Conservation (phyloP, 2,888 invertebrate species). For the Dione juno region DNA sequence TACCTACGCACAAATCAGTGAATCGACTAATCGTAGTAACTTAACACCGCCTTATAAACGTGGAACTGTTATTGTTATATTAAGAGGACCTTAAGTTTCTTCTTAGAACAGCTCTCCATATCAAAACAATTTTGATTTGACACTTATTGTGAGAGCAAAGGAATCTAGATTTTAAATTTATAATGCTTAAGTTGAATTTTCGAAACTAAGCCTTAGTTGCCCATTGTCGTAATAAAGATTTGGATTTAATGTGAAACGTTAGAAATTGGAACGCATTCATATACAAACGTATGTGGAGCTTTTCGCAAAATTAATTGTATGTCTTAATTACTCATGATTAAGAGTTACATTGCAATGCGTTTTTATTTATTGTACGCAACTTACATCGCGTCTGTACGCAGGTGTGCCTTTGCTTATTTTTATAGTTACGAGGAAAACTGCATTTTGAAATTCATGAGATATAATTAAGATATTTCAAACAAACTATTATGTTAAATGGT, state of each 20-base stretch:
- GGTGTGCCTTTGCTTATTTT: constrained; percentile 7
- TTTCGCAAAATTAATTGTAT: constrained; percentile 15
- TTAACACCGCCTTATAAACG: constrained; percentile 64
- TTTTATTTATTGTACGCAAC: background rate
- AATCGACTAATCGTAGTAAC: constrained; percentile 64
- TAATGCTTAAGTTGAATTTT: background rate
- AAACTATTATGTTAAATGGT: background rate
- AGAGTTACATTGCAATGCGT: constrained; percentile 2
- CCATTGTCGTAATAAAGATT: constrained; percentile 58
- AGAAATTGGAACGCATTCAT: constrained; percentile 70
- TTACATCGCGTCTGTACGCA: background rate
- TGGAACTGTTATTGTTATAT: constrained; percentile 71
- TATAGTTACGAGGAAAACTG: constrained; percentile 10
- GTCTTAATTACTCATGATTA: background rate
- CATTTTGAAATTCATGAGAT: background rate
- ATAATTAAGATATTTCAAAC: background rate
- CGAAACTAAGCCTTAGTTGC: constrained; percentile 13
- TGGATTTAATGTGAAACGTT: constrained; percentile 68
- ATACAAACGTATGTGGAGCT: constrained; percentile 47
- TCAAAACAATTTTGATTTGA: constrained; percentile 56
- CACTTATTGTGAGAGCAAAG: constrained; percentile 30
- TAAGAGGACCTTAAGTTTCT: constrained; percentile 65
- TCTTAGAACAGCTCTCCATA: constrained; percentile 64
- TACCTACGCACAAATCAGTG: constrained; percentile 76
- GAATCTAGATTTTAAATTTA: constrained; percentile 24